Conservation (phyloP, 1,140 invertebrate species). For the Proctacanthus coquilletti region DNA sequence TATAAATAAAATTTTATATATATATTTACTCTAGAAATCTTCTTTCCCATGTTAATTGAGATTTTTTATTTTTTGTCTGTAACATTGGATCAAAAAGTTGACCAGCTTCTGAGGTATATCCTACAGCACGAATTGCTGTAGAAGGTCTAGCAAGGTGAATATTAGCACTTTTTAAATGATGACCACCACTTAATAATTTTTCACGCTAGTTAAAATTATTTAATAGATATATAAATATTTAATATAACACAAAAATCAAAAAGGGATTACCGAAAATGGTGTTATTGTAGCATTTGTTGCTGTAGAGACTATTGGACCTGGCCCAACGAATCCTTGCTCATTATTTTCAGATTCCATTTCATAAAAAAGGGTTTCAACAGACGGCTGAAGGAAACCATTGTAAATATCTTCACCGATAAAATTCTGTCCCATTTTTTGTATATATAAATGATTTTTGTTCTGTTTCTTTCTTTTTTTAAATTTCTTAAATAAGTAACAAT, state of each 20-base stretch:
- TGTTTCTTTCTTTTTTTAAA: neutral
- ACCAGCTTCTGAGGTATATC: constrained; percentile 64
- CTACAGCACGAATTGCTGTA: constrained; percentile 89
- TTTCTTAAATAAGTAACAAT: no score
- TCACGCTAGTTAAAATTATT: neutral
- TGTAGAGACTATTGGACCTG: neutral
- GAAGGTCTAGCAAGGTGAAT: constrained; percentile 53
- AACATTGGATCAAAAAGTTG: constrained; percentile 61
- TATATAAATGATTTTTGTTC: neutral
- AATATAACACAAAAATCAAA: neutral
- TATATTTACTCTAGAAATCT: constrained; percentile 41
- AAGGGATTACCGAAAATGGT: no score
- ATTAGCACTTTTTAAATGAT: constrained; percentile 16
- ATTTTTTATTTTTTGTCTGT: constrained; percentile 42
- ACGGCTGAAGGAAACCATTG: neutral
- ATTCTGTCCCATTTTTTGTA: neutral
- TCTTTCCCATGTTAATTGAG: constrained; percentile 15
- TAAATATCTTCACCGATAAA: neutral
- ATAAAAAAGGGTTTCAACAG: neutral
- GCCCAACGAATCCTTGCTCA: neutral
- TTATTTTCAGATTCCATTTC: neutral
- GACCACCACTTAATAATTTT: neutral
- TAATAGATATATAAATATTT: neutral
- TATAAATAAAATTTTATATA: no score
- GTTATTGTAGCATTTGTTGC: neutral